phyloP scores from a whole-genome alignment of 2,888 invertebrate species.

The Sipha maydis region DNA sequence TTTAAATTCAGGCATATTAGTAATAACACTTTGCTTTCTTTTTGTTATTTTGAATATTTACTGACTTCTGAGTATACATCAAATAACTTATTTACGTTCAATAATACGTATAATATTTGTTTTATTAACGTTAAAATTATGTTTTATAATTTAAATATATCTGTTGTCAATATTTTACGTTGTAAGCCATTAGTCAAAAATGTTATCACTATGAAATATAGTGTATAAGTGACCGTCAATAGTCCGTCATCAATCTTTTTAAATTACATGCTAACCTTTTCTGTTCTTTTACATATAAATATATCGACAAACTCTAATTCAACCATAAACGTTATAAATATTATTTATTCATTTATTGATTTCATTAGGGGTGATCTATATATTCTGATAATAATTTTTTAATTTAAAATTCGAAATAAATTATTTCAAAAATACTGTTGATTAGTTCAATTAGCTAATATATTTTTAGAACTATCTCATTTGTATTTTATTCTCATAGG shows the following conservation, averaged over 20 bases:
- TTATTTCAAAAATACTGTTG: background rate
- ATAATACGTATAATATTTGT: constrained; percentile 9
- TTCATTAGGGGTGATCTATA: background rate
- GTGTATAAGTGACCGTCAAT: background rate
- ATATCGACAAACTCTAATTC: background rate
- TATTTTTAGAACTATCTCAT: background rate
- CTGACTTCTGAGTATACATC: background rate
- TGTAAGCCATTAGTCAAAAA: constrained; percentile 44
- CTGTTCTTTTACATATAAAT: background rate
- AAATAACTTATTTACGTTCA: background rate
- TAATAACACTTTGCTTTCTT: background rate
- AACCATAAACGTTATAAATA: too few species aligned
- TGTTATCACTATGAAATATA: constrained; percentile 14
- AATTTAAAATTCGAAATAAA: background rate
- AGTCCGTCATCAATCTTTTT: constrained; percentile 50
- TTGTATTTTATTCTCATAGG: background rate
- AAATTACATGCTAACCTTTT: constrained; percentile 16
- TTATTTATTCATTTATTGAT: background rate
- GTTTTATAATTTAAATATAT: constrained; percentile 17
- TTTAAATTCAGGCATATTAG: too few species aligned
- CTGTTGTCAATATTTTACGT: background rate
- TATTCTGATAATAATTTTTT: background rate
- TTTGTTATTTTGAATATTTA: background rate
- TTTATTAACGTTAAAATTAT: background rate
- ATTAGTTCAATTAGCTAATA: background rate